phyloP scores from a whole-genome alignment of 2,797 vertebrate species.

The Astyanax mexicanus region DNA sequence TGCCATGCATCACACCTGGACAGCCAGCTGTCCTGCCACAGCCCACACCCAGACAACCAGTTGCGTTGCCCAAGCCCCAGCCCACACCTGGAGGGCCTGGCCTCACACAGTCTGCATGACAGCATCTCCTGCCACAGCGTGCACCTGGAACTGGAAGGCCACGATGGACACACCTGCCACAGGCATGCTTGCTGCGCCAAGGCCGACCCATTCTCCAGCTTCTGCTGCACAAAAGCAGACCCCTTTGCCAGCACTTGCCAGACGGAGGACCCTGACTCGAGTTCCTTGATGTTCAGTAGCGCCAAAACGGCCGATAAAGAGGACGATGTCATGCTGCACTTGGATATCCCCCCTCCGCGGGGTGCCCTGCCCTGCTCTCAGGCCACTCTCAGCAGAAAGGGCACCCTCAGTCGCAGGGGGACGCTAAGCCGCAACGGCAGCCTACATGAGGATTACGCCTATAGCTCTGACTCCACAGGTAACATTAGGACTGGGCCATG shows the following conservation, averaged over 20 bases:
- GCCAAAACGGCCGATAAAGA: constrained; percentile 77
- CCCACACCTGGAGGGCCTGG: constrained; percentile 64
- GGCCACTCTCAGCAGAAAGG: constrained; percentile 74
- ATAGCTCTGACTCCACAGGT: constrained; percentile 85
- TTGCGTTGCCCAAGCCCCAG: constrained; percentile 65
- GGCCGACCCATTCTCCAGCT: constrained; percentile 77
- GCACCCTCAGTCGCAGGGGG: constrained; percentile 62
- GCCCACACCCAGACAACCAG: constrained; percentile 56
- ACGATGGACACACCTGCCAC: constrained; percentile 65
- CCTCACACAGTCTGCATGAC: constrained; percentile 63
- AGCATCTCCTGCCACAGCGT: constrained; percentile 71
- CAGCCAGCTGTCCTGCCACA: constrained; percentile 62
- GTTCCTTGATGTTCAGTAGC: constrained; percentile 78
- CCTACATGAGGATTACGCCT: constrained; percentile 84
- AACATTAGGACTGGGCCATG: constrained; percentile 95
- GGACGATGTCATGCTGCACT: constrained; percentile 71
- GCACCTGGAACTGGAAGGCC: constrained; percentile 66
- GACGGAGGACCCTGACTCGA: constrained; percentile 75
- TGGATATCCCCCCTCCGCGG: constrained; percentile 83
- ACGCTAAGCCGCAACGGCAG: constrained; percentile 83
- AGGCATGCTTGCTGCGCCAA: constrained; percentile 82
- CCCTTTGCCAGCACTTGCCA: constrained; percentile 77
- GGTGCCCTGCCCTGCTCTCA: constrained; percentile 67
- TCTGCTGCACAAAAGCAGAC: constrained; percentile 81
- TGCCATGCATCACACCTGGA: constrained; percentile 73